phyloP scores from a whole-genome alignment of 92 coral and sea anemone species.

The Pocillopora meandrina region DNA sequence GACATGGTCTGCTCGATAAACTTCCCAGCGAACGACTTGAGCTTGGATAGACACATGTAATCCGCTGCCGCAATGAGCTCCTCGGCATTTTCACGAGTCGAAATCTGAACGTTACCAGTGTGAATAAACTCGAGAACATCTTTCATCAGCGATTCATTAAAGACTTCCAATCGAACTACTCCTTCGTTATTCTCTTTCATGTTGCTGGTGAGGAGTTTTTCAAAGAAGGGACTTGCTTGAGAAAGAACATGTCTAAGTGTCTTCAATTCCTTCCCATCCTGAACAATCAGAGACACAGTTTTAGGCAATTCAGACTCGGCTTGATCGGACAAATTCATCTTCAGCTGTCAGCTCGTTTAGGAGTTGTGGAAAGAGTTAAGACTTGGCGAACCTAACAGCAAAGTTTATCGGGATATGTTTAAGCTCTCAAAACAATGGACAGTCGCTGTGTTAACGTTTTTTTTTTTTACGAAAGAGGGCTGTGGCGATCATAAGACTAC shows the following conservation, averaged over 20 bases:
- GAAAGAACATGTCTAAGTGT: constrained; percentile 28
- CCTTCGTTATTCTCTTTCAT: constrained; percentile 22
- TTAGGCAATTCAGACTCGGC: no score
- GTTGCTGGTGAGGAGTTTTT: constrained; percentile 18
- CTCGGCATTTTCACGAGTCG: neutral
- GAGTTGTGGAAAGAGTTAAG: no score
- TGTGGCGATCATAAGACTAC: no score
- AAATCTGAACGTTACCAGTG: neutral
- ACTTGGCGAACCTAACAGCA: no score
- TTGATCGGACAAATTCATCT: neutral
- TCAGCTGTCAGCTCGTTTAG: neutral
- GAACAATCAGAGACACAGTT: neutral
- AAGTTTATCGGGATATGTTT: no score
- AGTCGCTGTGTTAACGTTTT: no score
- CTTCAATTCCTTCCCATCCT: constrained; percentile 3
- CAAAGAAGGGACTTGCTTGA: constrained; percentile 12
- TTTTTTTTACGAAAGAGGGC: no score
- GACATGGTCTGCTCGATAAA: neutral
- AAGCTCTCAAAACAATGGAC: no score
- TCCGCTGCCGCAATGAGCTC: neutral
- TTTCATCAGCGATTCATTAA: neutral
- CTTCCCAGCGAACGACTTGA: neutral
- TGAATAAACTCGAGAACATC: constrained; percentile 12
- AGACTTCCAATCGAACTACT: neutral
- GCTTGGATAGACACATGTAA: neutral